Conservation (phyloP, 2,797 vertebrate genomes). For the Heteromormyrus szaboi region DNA sequence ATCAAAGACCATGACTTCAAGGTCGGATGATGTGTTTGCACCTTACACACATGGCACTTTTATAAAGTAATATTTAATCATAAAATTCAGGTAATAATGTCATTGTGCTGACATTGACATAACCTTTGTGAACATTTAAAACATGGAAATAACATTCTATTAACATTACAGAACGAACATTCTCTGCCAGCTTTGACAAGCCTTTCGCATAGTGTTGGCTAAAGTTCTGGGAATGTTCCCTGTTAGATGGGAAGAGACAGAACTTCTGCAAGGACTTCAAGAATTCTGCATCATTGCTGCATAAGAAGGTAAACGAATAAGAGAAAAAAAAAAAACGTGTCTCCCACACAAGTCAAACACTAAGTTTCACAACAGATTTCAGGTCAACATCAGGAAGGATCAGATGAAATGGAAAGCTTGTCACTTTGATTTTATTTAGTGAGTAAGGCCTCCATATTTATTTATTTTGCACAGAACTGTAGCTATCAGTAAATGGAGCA, state of each 20-base stretch:
- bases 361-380: background rate
- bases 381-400: background rate
- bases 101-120: background rate
- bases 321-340: background rate
- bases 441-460: background rate
- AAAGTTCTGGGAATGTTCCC: background rate
- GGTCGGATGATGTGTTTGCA: background rate
- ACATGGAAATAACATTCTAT: background rate
- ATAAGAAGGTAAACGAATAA: background rate
- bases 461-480: background rate
- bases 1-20: background rate
- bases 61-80: background rate
- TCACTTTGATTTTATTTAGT: background rate
- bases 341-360: background rate
- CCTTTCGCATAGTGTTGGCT: background rate
- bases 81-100: background rate
- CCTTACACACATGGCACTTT: background rate
- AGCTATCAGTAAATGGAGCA: background rate
- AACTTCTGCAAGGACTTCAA: background rate
- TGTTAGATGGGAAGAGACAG: background rate
- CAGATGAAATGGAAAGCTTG: background rate
- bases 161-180: background rate
- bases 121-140: background rate
- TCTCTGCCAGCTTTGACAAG: background rate
- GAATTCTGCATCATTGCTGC: background rate